phyloP scores from a whole-genome alignment of 2,888 invertebrate species.

The Ornithoptera priamus region DNA sequence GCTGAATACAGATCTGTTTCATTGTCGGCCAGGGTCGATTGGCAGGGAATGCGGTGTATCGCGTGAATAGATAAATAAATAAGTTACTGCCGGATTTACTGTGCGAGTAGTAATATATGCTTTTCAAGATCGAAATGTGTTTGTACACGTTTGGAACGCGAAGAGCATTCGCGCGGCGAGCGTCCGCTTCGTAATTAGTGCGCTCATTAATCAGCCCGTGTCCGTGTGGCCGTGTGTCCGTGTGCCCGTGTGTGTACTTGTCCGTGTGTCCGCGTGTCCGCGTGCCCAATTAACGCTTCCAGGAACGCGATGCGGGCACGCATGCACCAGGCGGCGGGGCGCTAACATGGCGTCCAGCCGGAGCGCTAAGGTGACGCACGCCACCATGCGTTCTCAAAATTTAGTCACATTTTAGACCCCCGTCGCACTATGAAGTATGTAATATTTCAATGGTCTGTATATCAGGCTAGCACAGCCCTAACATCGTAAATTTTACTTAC shows the following conservation, averaged over 20 bases:
- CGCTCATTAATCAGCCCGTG: conserved; percentile 59
- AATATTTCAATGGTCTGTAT: too few species aligned
- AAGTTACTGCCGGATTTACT: too few species aligned
- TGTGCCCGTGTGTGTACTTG: conserved; percentile 39
- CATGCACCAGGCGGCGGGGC: conserved; percentile 30
- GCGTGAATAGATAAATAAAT: too few species aligned
- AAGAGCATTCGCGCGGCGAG: background rate
- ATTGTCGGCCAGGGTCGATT: too few species aligned
- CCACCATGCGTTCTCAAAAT: background rate
- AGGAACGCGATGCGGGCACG: conserved; percentile 41
- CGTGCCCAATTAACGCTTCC: conserved; percentile 47
- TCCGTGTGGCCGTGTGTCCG: conserved; percentile 32
- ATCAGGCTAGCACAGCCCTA: too few species aligned
- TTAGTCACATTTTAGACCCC: background rate
- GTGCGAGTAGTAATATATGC: too few species aligned
- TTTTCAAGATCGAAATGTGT: too few species aligned
- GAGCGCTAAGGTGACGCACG: conserved; percentile 2
- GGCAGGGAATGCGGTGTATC: too few species aligned
- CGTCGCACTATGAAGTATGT: too few species aligned
- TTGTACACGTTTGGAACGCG: too few species aligned
- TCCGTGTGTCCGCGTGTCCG: background rate
- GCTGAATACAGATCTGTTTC: too few species aligned
- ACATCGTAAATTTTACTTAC: too few species aligned
- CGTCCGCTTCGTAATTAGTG: conserved; percentile 49
- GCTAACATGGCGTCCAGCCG: conserved; percentile 10